Conservation (phyloP, 2,113 vertebrate species). For the Hymenochirus boettgeri region DNA sequence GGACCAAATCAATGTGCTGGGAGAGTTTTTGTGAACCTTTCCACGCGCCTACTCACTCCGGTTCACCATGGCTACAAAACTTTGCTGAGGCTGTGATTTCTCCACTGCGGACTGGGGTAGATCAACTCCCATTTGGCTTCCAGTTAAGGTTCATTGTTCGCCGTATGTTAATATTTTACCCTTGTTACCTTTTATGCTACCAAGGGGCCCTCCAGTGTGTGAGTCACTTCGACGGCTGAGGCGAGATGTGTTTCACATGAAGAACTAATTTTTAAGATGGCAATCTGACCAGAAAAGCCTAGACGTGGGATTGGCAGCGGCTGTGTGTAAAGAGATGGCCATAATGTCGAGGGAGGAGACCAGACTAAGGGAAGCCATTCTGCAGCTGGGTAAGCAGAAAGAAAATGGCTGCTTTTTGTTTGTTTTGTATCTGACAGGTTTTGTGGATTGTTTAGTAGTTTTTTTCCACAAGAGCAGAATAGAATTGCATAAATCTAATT, state of each 20-base stretch:
- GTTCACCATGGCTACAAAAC: slow-evolving; percentile 99
- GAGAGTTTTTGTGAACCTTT: slow-evolving; percentile 96
- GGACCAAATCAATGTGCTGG: slow-evolving; percentile 97
- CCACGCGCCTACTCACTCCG: slow-evolving; percentile 96
- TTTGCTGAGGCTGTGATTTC: slow-evolving; percentile 98
- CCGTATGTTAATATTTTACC: not conserved
- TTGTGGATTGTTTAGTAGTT: too few species aligned
- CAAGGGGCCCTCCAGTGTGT: slow-evolving; percentile 93
- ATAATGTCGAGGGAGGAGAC: slow-evolving; percentile 88
- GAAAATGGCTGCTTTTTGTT: too few species aligned
- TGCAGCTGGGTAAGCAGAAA: slow-evolving; percentile 79
- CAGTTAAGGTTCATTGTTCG: too few species aligned
- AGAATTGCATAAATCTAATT: too few species aligned
- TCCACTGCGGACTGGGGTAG: slow-evolving; percentile 97
- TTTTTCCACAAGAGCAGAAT: too few species aligned
- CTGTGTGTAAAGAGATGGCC: slow-evolving; percentile 87
- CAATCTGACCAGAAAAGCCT: slow-evolving; percentile 89
- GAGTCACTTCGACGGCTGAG: slow-evolving; percentile 83
- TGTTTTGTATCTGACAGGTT: too few species aligned
- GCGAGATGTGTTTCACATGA: slow-evolving; percentile 93
- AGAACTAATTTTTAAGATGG: slow-evolving; percentile 97
- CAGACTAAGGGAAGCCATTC: slow-evolving; percentile 73
- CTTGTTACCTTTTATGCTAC: slow-evolving; percentile 71
- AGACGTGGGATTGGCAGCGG: slow-evolving; percentile 91
- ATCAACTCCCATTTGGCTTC: not conserved